Conservation (phyloP, 2,888 invertebrate genomes). For the Ophonus ardosiacus region DNA sequence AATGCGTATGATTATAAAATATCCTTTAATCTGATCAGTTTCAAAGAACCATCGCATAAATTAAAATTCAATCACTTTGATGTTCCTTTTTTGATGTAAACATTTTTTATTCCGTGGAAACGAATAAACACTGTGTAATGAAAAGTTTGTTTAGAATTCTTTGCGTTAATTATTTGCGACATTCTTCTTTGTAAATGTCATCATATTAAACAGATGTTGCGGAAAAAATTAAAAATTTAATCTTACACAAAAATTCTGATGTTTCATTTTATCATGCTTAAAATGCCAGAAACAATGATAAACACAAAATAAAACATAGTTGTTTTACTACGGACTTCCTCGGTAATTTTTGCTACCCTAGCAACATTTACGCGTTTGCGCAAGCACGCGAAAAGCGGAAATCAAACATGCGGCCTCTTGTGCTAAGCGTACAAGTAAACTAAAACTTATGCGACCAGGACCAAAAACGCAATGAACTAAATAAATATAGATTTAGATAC, state of each 20-base stretch:
- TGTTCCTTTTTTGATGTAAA: not conserved
- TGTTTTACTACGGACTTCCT: not conserved
- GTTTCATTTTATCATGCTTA: not conserved
- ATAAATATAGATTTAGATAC: no score
- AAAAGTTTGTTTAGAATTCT: not conserved
- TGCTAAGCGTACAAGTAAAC: no score
- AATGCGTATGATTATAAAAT: no score
- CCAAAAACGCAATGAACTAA: no score
- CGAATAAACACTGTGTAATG: not conserved
- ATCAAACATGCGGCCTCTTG: no score
- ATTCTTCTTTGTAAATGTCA: not conserved
- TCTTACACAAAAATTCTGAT: not conserved
- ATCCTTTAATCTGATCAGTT: not conserved
- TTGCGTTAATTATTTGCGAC: not conserved
- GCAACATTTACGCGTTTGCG: no score
- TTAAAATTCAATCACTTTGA: not conserved
- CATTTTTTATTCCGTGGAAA: not conserved
- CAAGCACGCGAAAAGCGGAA: no score
- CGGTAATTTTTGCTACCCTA: no score
- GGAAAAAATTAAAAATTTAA: not conserved
- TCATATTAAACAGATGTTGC: not conserved
- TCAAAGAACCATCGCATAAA: not conserved
- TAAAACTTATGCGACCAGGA: no score
- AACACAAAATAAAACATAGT: not conserved
- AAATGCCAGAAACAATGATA: not conserved